Conservation (phyloP, 2,113 vertebrate genomes). For the Cochlearius cochlearius region DNA sequence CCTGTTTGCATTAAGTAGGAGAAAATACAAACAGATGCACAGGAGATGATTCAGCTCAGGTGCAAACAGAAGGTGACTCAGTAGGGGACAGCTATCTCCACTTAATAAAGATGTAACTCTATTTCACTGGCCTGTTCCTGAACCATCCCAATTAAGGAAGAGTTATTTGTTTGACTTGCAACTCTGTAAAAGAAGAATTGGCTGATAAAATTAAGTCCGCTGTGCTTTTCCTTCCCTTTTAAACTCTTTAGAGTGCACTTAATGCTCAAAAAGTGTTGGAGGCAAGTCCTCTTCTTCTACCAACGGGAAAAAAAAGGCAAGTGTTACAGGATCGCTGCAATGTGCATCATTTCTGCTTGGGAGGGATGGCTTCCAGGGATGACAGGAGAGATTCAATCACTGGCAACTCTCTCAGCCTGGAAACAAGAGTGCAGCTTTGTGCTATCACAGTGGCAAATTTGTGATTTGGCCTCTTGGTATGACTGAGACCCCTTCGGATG, state of each 20-base stretch:
- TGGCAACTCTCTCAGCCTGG: not conserved
- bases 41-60: conserved; percentile 21
- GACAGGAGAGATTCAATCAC: conserved; percentile 15
- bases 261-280: not conserved
- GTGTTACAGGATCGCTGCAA: not conserved
- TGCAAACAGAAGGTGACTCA: conserved; percentile 45
- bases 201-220: not conserved
- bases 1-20: not conserved
- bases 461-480: not conserved
- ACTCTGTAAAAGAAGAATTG: not conserved
- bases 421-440: not conserved
- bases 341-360: not conserved
- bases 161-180: not conserved
- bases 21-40: not conserved
- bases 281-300: not conserved
- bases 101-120: not conserved
- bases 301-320: not conserved
- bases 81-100: not conserved
- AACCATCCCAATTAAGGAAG: not conserved
- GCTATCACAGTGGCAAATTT: not conserved
- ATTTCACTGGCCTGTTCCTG: not conserved
- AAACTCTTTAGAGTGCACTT: not conserved
- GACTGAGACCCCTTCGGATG: not conserved
- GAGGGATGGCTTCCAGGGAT: conserved; percentile 24
- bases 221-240: not conserved